phyloP scores from a whole-genome alignment of 2,797 vertebrate genomes.

The Australoheros facetus region DNA sequence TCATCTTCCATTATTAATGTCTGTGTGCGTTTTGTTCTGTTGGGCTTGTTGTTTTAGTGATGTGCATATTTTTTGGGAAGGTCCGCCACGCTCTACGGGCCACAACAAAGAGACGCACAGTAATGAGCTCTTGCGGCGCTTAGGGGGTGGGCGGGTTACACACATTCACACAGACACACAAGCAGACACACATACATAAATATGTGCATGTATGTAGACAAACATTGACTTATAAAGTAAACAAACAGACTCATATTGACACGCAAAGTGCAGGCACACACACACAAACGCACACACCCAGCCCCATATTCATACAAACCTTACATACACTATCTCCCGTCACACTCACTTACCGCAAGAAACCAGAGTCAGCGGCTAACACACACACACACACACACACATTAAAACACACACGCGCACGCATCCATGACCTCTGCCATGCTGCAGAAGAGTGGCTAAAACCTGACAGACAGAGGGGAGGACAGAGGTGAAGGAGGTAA shows the following conservation, averaged over 20 bases:
- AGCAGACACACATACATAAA: slow-evolving; percentile 30
- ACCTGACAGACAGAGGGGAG: slow-evolving; percentile 21
- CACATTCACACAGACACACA: slow-evolving; percentile 6
- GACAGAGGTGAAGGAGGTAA: slow-evolving; percentile 75
- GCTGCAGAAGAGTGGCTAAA: slow-evolving; percentile 11
- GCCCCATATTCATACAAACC: slow-evolving; percentile 28
- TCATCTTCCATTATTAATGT: slow-evolving; percentile 77
- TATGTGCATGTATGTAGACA: slow-evolving; percentile 49
- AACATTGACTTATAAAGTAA: slow-evolving; percentile 22
- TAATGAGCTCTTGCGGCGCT: slow-evolving; percentile 77
- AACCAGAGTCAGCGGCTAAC: slow-evolving; percentile 19
- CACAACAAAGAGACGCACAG: slow-evolving; percentile 77
- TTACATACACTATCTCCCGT: slow-evolving; percentile 54
- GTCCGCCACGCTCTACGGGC: slow-evolving; percentile 76
- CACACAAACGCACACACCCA: neutral
- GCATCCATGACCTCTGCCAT: slow-evolving; percentile 24
- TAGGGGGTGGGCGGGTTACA: slow-evolving; percentile 4
- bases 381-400: slow-evolving; percentile 14
- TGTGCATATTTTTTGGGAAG: slow-evolving; percentile 81
- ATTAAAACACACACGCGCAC: neutral
- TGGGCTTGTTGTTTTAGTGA: slow-evolving; percentile 77
- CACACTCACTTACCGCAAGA: slow-evolving; percentile 51
- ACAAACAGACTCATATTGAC: slow-evolving; percentile 6
- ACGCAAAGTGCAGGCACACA: slow-evolving; percentile 2
- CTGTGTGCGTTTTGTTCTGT: slow-evolving; percentile 66